Evolutionary conservation across 2,113 vertebrate genomes (phyloP).

Genomic region (Dermatemys mawii): DNA sequence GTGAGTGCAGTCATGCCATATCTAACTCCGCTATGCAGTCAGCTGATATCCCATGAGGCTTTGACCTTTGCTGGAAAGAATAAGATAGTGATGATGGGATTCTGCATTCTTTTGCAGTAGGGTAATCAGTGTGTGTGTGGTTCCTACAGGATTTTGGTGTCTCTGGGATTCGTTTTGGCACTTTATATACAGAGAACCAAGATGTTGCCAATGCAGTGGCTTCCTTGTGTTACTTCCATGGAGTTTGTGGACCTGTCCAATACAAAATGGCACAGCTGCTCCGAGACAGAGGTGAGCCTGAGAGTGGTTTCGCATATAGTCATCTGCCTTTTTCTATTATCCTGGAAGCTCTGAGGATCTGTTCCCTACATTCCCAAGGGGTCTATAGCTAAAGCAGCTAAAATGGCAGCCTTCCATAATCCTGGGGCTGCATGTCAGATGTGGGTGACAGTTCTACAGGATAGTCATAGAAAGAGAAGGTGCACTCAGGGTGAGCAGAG

Average conservation of each 20-base stretch:
- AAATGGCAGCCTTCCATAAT: neutral
- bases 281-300: constrained; percentile 84
- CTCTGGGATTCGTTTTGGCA: constrained; percentile 89
- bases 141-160: constrained; percentile 90
- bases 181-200: constrained; percentile 89
- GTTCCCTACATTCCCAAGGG: neutral
- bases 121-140: neutral
- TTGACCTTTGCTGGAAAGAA: neutral
- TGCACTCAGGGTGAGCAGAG: neutral
- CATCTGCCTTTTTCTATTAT: neutral
- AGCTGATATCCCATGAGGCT: neutral
- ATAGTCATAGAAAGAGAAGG: neutral
- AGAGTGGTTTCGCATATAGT: neutral
- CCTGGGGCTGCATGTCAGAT: neutral
- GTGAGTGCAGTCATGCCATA: constrained; percentile 63
- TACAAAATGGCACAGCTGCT: constrained; percentile 90
- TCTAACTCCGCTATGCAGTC: neutral
- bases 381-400: neutral
- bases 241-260: constrained; percentile 88
- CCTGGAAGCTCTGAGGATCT: neutral
- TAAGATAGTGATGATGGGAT: neutral
- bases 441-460: neutral
- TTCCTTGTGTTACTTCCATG: constrained; percentile 87
- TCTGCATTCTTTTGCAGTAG: neutral
- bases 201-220: constrained; percentile 87